Conservation (phyloP, 2,113 vertebrate species). For the Cacatua alba region DNA sequence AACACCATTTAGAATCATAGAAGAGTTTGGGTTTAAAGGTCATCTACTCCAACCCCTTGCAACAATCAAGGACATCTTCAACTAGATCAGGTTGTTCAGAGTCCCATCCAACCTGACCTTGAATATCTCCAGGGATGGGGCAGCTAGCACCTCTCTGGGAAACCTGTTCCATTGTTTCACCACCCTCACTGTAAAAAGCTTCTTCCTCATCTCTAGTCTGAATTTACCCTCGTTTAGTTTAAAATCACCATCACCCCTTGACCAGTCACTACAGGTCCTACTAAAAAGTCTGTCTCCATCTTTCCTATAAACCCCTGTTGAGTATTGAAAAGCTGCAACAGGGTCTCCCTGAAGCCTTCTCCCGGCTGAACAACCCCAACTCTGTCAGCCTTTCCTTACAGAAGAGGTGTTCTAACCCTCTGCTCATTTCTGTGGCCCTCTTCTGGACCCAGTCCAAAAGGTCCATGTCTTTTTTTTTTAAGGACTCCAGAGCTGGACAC, state of each 20-base stretch:
- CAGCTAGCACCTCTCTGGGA: accelerated
- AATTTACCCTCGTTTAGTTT: not conserved
- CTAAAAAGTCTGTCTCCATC: not conserved
- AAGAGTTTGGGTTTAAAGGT: not conserved
- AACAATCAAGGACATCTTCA: not conserved
- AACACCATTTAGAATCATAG: not conserved
- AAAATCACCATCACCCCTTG: not conserved
- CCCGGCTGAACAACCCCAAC: not conserved
- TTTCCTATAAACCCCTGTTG: not conserved
- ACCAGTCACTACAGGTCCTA: no score
- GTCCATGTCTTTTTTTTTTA: not conserved
- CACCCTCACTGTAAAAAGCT: not conserved
- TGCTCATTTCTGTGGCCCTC: no score
- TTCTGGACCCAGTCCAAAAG: not conserved
- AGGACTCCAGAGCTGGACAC: not conserved
- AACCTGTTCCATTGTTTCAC: not conserved
- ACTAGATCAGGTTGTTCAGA: not conserved
- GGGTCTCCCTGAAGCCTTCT: accelerated
- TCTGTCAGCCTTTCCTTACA: not conserved
- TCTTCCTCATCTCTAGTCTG: not conserved
- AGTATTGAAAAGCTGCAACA: not conserved
- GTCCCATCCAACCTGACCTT: not conserved
- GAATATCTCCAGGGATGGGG: not conserved
- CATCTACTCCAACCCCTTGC: not conserved
- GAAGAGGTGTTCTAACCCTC: not conserved